Evolutionary conservation across 2,113 vertebrate genomes (phyloP), one percentile per base, ranked within the genome.

Genomic region (Burhinus oedicnemus): DNA sequence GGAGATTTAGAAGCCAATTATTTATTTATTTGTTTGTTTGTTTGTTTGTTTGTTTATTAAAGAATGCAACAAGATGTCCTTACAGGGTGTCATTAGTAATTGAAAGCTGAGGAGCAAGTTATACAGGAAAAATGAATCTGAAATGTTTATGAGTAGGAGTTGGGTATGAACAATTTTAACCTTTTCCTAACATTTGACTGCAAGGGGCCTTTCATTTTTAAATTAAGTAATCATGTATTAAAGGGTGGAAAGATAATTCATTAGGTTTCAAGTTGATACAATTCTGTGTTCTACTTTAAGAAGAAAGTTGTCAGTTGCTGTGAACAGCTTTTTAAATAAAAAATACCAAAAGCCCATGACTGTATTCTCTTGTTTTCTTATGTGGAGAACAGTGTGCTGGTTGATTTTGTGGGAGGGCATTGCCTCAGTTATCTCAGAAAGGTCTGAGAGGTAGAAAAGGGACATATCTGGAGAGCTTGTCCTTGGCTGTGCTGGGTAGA

Each of bases 131-230:
- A 42, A 89, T 72, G 68, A 68, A 15, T 75, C 49, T 44, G 22
- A 45, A 47, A 72, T 65, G 1, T 29, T 4, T 81, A 36, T 11
- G 12, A 1, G 6, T 66, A 92, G 54, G 81, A 86, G 54, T 32
- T 64, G 44, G 17, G 29, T 83, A 58, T 90, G 78, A 96, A 90
- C 70, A 81, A 34, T 75, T 96, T 92, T 79, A 78, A 69, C 21
- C 45, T 93, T 44, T 95, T 62, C 54, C 49, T 90, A 79, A 44
- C 26, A 36, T 93, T 81, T 91, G 85, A 21, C 83, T 93, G 54
- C 57, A 89, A 74, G 42, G 8, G 30, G 22, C n/a, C 95, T 62
- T 97, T 97, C 7, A 83, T 51, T 95, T 97, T 95, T 89, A 71
- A 95, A 85, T 95, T 79, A 90, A 84, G 27, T 78, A 77, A 65